Evolutionary conservation across 35 echinoderm and acorn worm genomes (phyloP).

Genomic region (Stichopus chloronotus): DNA sequence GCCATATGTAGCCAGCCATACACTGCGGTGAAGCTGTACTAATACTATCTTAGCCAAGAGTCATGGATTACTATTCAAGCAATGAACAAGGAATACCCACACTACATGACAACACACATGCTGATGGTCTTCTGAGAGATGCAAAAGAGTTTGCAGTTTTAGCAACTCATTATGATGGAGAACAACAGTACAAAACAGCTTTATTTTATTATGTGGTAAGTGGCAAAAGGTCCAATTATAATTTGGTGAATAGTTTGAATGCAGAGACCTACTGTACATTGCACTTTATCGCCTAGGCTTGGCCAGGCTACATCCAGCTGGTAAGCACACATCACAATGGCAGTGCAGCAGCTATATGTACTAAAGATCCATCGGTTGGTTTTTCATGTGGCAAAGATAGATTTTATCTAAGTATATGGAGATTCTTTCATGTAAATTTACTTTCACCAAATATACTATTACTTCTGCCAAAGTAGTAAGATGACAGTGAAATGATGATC

Average conservation of each 20-base stretch:
- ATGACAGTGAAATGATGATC: too few relatives aligned
- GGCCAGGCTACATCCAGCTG: background rate
- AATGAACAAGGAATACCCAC: slow-evolving; percentile 13
- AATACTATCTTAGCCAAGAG: background rate
- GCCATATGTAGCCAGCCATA: too few relatives aligned
- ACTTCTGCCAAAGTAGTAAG: too few relatives aligned
- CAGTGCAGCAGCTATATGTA: too few relatives aligned
- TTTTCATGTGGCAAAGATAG: too few relatives aligned
- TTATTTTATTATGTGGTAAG: slow-evolving; percentile 97
- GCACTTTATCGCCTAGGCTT: background rate
- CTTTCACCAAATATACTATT: too few relatives aligned
- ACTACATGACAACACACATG: slow-evolving; percentile 4
- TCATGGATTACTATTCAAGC: background rate
- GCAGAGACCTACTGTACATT: background rate
- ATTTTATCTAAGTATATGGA: too few relatives aligned
- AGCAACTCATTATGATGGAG: slow-evolving; percentile 76
- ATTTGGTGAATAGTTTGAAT: background rate
- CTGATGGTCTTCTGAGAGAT: slow-evolving; percentile 77
- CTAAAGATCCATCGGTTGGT: too few relatives aligned
- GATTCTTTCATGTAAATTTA: too few relatives aligned
- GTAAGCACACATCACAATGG: too few relatives aligned
- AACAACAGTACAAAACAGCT: slow-evolving; percentile 79
- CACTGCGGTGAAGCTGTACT: background rate
- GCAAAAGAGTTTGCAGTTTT: slow-evolving; percentile 85
- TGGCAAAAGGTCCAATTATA: background rate